phyloP scores from a whole-genome alignment of 2,888 invertebrate species.

The Acrobeloides nanus region DNA sequence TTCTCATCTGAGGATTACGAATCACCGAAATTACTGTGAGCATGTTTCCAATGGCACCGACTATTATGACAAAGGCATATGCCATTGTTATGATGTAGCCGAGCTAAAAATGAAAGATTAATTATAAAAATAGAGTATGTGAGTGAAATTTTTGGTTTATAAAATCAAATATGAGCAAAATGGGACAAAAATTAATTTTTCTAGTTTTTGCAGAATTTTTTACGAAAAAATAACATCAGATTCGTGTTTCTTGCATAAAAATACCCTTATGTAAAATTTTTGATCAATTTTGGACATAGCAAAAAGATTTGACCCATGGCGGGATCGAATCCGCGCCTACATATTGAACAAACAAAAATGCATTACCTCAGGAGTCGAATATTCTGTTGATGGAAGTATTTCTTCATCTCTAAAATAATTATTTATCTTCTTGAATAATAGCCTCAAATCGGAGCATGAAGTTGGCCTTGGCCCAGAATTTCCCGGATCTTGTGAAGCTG shows the following conservation, averaged over 20 bases:
- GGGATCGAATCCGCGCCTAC: too few relatives aligned
- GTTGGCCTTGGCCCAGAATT: too few relatives aligned
- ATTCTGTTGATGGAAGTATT: constrained; percentile 42
- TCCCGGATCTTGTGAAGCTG: too few relatives aligned
- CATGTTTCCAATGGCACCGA: constrained; percentile 77
- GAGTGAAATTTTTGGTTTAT: background rate
- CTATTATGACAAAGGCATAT: constrained; percentile 65
- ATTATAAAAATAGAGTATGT: background rate
- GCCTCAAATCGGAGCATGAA: too few relatives aligned
- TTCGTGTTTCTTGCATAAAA: too few relatives aligned
- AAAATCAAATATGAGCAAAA: background rate
- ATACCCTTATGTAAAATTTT: too few relatives aligned
- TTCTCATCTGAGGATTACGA: constrained; percentile 78
- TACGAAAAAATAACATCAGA: too few relatives aligned
- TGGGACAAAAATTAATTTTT: constrained; percentile 4
- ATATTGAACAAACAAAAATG: too few relatives aligned
- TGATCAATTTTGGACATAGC: too few relatives aligned
- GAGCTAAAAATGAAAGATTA: constrained; percentile 35
- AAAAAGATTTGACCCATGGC: too few relatives aligned
- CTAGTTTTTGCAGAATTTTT: too few relatives aligned
- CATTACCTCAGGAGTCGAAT: constrained; percentile 35
- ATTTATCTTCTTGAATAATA: constrained; percentile 37
- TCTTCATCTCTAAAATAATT: constrained; percentile 46
- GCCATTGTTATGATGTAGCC: constrained; percentile 44
- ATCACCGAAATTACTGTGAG: constrained; percentile 73